These are phyloP conservation scores for Anomalospiza imberbis DNA, from an alignment of 2,797 vertebrate genomes.

Conservation along the genomic window DNA sequence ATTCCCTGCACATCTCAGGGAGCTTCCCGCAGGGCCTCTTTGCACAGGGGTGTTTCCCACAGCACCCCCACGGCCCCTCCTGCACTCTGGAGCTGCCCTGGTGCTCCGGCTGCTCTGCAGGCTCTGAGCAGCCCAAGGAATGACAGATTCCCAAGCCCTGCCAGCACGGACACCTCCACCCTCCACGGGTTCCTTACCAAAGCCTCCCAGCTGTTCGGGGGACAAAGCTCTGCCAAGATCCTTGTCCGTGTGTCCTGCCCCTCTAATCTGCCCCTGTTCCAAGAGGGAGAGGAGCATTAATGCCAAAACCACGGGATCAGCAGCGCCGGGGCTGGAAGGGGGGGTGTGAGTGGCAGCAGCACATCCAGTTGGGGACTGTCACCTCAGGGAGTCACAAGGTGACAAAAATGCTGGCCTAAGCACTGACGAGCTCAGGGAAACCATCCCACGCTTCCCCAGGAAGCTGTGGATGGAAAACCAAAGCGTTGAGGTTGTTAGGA, in stretches of 20 bases:
- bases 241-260: not conserved
- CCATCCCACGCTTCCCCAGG: not conserved
- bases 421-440: not conserved
- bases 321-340: not conserved
- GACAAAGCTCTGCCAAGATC: not conserved
- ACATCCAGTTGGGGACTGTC: not conserved
- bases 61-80: not conserved
- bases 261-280: not conserved
- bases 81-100: not conserved
- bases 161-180: not conserved
- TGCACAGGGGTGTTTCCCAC: not conserved
- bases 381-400: not conserved
- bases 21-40: not conserved
- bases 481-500: accelerated
- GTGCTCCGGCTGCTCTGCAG: not conserved
- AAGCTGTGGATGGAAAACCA: accelerated
- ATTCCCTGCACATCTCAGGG: not conserved
- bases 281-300: slow-evolving; percentile 11
- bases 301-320: not conserved
- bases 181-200: not conserved
- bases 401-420: not conserved
- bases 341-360: not conserved
- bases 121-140: not conserved
- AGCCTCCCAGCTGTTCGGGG: not conserved
- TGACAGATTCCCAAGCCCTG: not conserved